Base-by-base conservation (phyloP, 2,888 invertebrate genomes). In the Mimachlamys varia region DNA sequence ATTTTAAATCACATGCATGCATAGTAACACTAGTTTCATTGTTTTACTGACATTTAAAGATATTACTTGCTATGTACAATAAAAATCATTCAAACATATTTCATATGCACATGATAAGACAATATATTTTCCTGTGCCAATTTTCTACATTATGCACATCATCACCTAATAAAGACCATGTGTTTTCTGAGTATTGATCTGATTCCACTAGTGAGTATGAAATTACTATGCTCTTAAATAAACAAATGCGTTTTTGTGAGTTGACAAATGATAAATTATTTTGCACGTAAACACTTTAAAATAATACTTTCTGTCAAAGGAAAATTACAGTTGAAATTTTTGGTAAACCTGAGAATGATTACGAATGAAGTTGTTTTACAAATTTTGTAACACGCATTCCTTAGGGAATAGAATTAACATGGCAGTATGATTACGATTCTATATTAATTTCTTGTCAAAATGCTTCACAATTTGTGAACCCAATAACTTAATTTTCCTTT, bases 251-350 rank as follows among this genome's bases (percentile, higher is more conserved):
- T 76, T 76, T 27, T 33, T 27, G 27, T 27, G 33, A 76, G 76
- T 76, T 76, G 76, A 76, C 76, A 76, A 76, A 7, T 76, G 76
- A 76, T 76, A 76, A 33, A 76, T 76, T 27, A 76, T 15, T 76
- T 33, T 76, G 76, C 76, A 76, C 76, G 76, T 76, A 76, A 76
- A 76, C 76, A 76, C 27, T 33, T 76, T 27, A 76, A 33, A 76
- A 15, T 33, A 76, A 76, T 76, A 33, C 33, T 76, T 76, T 33
- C 27, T 76, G 76, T 76, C 76, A 76, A 76, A 76, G 76, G 76
- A 76, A 33, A 76, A 76, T 76, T 15, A 27, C 7, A 76, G 10
- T 76, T 76, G 27, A 33, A 33, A 76, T 22, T 0, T 76, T 76
- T 76, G 27, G 27, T 76, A 76, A 76, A 76, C 33, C 76, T 7